Percentiles rank a stretch among this genome's conserved stretches.
Evolutionary conservation across 2,888 invertebrate genomes (phyloP).

Genomic region (Galerucella nymphaeae): DNA sequence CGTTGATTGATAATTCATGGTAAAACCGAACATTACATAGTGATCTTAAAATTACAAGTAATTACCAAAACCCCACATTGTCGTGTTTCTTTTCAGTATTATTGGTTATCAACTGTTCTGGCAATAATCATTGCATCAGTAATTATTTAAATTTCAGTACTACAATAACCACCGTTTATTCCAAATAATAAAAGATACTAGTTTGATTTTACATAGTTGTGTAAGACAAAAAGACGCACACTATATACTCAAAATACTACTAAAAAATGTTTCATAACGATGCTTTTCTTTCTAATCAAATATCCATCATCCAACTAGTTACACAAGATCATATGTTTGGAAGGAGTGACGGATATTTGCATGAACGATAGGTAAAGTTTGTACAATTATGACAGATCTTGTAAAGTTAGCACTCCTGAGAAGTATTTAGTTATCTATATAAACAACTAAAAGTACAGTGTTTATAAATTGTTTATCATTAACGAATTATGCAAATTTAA

Average conservation of each 20-base stretch:
- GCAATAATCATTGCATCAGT: conserved; percentile 1
- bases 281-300: background rate
- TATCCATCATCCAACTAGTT: background rate
- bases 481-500: background rate
- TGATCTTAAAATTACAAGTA: background rate
- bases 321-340: background rate
- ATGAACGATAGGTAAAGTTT: background rate
- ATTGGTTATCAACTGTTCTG: conserved; percentile 1
- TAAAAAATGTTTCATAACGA: background rate
- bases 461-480: background rate
- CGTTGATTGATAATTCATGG: background rate
- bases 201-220: background rate
- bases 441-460: background rate
- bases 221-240: background rate
- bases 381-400: background rate
- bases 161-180: background rate
- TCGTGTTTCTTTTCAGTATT: background rate
- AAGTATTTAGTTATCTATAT: background rate
- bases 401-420: background rate
- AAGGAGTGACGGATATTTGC: background rate
- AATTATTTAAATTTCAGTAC: background rate
- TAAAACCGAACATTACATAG: background rate
- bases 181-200: background rate
- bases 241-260: background rate
- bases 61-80: background rate